Evolutionary conservation across 2,113 vertebrate species (phyloP).

Genomic region (Sylvicapra grimmia): DNA sequence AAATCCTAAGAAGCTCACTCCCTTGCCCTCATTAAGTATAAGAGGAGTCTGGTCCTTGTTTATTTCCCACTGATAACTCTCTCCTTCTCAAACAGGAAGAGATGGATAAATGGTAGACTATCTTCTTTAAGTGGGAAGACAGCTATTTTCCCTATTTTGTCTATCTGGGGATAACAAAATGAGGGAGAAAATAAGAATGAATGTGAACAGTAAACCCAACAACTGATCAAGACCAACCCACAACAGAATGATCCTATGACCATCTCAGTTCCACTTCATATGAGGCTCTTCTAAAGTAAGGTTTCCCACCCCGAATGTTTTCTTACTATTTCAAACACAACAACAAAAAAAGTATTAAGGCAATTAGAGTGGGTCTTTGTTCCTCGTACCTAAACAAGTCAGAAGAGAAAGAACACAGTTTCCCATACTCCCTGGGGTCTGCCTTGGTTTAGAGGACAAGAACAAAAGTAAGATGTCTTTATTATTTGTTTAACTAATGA

Average conservation of each 20-base stretch:
- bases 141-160: background rate
- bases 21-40: background rate
- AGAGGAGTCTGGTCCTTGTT: background rate
- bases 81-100: background rate
- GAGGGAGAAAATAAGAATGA: background rate
- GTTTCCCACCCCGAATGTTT: background rate
- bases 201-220: background rate
- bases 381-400: background rate
- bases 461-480: background rate
- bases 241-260: background rate
- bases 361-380: background rate
- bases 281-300: background rate
- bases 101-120: background rate
- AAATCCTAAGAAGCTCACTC: background rate
- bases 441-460: background rate
- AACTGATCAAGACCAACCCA: background rate
- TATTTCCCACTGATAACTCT: background rate
- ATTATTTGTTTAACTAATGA: background rate
- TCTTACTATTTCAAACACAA: background rate
- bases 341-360: background rate
- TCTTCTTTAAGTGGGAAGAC: background rate
- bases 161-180: background rate
- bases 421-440: background rate
- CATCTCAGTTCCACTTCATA: background rate
- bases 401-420: background rate